A percentile compares a stretch with the other conserved stretches of the same genome.
phyloP scores from a whole-genome alignment of 2,888 invertebrate species.

The Dromius quadrimaculatus region DNA sequence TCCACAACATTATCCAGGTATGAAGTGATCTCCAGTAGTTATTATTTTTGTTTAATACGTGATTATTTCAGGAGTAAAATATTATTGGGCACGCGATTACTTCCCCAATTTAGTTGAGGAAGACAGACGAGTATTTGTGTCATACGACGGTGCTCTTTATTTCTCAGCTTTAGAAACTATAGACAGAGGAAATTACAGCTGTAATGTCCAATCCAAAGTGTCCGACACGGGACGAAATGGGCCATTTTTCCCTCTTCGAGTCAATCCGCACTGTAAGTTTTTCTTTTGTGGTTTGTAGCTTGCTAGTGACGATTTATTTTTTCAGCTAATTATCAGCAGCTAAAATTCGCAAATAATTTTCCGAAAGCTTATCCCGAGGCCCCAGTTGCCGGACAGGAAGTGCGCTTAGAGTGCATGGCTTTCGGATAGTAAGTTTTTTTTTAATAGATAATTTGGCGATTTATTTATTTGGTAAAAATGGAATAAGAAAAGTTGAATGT shows the following conservation, averaged over 20 bases:
- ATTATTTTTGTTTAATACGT: conserved; percentile 14
- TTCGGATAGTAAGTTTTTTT: conserved; percentile 85
- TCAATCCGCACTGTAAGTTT: conserved; percentile 81
- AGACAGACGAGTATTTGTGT: conserved; percentile 92
- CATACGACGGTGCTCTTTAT: conserved; percentile 92
- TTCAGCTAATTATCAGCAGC: conserved; percentile 85
- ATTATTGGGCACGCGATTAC: conserved; percentile 91
- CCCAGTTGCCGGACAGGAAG: conserved; percentile 89
- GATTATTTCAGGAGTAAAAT: conserved; percentile 75
- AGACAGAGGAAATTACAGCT: conserved; percentile 91
- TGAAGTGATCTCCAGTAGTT: conserved; percentile 33
- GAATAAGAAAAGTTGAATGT: no score
- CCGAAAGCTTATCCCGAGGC: conserved; percentile 96
- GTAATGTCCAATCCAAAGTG: conserved; percentile 89
- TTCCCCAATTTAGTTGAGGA: conserved; percentile 95
- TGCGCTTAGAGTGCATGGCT: conserved; percentile 93
- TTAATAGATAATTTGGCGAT: conserved; percentile 43
- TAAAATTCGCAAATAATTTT: conserved; percentile 94
- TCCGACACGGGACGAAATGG: conserved; percentile 91
- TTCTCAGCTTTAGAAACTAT: conserved; percentile 94
- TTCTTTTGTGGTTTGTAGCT: conserved; percentile 18
- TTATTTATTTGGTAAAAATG: no score
- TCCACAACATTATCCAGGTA: conserved; percentile 88
- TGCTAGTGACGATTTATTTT: conserved; percentile 55
- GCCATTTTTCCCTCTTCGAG: conserved; percentile 85